Evolutionary conservation across 1,140 invertebrate genomes (phyloP).

Genomic region (Solenopsis fugax): DNA sequence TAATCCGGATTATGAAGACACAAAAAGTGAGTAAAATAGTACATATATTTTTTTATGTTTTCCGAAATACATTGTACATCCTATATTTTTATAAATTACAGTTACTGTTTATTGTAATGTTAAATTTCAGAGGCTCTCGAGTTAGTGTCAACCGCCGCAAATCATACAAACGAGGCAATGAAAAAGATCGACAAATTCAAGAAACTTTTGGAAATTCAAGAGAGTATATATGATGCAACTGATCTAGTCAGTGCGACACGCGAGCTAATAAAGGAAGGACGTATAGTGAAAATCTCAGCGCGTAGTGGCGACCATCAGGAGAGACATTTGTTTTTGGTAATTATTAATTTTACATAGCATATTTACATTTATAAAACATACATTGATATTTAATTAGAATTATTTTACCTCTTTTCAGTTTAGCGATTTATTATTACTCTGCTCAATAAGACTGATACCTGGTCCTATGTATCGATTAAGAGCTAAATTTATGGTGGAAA

Average conservation of each 20-base stretch:
- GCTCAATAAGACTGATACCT: slow-evolving; percentile 88
- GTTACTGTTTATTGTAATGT: slow-evolving; percentile 31
- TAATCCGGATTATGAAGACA: slow-evolving; percentile 90
- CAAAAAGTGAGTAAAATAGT: slow-evolving; percentile 83
- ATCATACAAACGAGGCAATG: slow-evolving; percentile 92
- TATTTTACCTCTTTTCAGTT: slow-evolving; percentile 87
- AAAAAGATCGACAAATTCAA: slow-evolving; percentile 87
- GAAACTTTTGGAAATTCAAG: slow-evolving; percentile 85
- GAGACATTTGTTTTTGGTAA: slow-evolving; percentile 91
- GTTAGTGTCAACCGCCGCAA: slow-evolving; percentile 91
- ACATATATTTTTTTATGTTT: not conserved
- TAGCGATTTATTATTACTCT: slow-evolving; percentile 90
- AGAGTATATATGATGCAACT: slow-evolving; percentile 87
- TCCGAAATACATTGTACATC: not conserved
- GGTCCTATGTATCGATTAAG: slow-evolving; percentile 86
- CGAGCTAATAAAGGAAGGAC: slow-evolving; percentile 90
- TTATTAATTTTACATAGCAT: slow-evolving; percentile 49
- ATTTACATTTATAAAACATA: slow-evolving; percentile 32
- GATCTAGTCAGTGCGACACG: slow-evolving; percentile 91
- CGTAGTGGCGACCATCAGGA: slow-evolving; percentile 90
- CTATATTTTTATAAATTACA: not conserved
- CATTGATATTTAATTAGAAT: not conserved
- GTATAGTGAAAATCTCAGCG: slow-evolving; percentile 90
- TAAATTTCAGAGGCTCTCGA: slow-evolving; percentile 87
- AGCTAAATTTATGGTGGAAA: slow-evolving; percentile 89